Percentiles rank a stretch among this genome's conserved stretches.
These are phyloP conservation scores for Microchrysa polita DNA, from an alignment of 2,888 invertebrate species.

Conservation along the genomic window DNA sequence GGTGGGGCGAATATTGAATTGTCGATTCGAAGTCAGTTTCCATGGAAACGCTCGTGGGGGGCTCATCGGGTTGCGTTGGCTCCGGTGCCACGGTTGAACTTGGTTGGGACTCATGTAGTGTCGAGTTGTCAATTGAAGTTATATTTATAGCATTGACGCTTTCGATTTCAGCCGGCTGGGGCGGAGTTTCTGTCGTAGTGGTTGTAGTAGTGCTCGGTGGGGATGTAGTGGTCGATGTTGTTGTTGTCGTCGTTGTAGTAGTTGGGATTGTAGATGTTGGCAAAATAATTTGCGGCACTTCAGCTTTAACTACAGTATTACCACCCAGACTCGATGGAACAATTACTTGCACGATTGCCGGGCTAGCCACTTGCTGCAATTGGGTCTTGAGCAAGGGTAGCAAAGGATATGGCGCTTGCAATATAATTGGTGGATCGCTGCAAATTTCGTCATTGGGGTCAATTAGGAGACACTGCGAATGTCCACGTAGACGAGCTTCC, in stretches of 20 bases:
- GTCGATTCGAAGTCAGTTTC: slow-evolving; percentile 36
- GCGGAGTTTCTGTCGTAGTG: slow-evolving; percentile 52
- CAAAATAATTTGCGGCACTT: slow-evolving; percentile 56
- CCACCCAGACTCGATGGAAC: slow-evolving; percentile 58
- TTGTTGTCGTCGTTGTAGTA: slow-evolving; percentile 50
- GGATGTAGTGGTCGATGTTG: slow-evolving; percentile 54
- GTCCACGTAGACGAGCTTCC: slow-evolving; percentile 77
- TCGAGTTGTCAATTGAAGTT: slow-evolving; percentile 52
- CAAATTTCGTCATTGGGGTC: slow-evolving; percentile 62
- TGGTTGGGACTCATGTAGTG: slow-evolving; percentile 52
- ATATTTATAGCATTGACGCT: slow-evolving; percentile 54
- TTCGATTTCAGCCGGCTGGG: slow-evolving; percentile 1
- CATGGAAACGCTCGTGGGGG: not conserved
- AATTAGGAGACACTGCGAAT: slow-evolving; percentile 67
- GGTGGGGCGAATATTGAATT: slow-evolving; percentile 43
- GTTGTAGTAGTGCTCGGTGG: slow-evolving; percentile 50
- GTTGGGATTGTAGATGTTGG: slow-evolving; percentile 26
- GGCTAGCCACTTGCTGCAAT: slow-evolving; percentile 45
- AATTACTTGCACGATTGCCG: slow-evolving; percentile 57
- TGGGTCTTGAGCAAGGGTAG: slow-evolving; percentile 52
- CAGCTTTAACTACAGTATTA: slow-evolving; percentile 55
- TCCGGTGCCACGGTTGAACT: not conserved
- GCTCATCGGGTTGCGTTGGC: not conserved
- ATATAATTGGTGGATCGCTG: slow-evolving; percentile 58
- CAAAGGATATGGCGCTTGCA: slow-evolving; percentile 55